phyloP scores from a whole-genome alignment of 2,888 invertebrate species.

The Odiellus spinosus region DNA sequence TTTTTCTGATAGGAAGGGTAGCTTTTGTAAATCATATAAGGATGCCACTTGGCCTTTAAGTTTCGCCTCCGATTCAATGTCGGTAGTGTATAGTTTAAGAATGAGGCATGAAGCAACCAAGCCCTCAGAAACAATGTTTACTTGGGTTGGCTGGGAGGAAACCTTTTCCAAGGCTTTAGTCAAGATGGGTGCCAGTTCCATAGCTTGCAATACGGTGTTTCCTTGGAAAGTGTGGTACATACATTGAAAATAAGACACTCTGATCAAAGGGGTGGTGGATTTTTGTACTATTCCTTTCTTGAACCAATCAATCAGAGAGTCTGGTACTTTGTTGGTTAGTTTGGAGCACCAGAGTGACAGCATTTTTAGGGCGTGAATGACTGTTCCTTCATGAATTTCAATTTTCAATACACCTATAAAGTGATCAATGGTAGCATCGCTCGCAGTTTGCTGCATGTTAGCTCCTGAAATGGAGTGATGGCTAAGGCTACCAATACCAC shows the following conservation, averaged over 20 bases:
- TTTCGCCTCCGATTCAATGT: conserved; percentile 28
- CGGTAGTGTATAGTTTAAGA: conserved; percentile 41
- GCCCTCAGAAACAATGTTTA: conserved; percentile 50
- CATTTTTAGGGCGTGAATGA: conserved; percentile 63
- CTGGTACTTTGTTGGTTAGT: conserved; percentile 46
- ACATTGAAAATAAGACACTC: conserved; percentile 61
- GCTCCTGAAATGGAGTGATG: conserved; percentile 46
- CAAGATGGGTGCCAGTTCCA: conserved; percentile 43
- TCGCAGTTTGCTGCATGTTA: conserved; percentile 39
- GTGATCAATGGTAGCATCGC: conserved; percentile 45
- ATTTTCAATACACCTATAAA: conserved; percentile 61
- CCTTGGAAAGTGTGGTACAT: conserved; percentile 45
- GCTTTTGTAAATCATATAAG: conserved; percentile 56
- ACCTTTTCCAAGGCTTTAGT: conserved; percentile 58
- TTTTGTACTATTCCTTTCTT: conserved; percentile 40
- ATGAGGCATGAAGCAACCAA: conserved; percentile 50
- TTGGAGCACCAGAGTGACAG: conserved; percentile 59
- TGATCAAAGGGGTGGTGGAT: conserved; percentile 55
- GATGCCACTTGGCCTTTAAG: conserved; percentile 48
- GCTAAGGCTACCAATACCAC: conserved; percentile 55
- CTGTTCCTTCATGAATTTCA: conserved; percentile 83
- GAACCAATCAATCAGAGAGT: conserved; percentile 45
- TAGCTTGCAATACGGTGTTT: conserved; percentile 16
- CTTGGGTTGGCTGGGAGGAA: conserved; percentile 45
- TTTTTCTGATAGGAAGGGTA: conserved; percentile 65